Conservation (phyloP, 2,888 invertebrate genomes). For the Diadromus collaris region DNA sequence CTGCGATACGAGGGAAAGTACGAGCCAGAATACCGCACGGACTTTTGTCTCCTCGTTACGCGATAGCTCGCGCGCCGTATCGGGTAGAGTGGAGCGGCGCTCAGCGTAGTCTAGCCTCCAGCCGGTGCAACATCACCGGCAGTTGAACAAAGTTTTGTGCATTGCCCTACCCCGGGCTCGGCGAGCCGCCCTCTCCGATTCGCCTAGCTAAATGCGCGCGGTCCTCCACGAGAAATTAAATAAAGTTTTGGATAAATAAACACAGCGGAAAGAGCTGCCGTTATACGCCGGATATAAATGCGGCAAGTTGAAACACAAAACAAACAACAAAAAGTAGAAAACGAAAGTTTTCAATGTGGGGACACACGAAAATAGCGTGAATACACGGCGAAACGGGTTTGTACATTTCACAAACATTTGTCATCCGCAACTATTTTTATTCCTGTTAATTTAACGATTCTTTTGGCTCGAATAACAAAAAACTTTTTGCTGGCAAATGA, state of each 20-base stretch:
- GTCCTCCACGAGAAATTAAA: conserved; percentile 51
- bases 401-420: too few species aligned
- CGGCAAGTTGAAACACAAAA: conserved; percentile 5
- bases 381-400: background rate
- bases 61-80: conserved; percentile 40
- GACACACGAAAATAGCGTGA: conserved; percentile 16
- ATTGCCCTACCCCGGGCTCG: conserved; percentile 13
- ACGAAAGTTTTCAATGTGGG: conserved; percentile 4
- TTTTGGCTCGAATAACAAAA: background rate
- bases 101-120: conserved; percentile 49
- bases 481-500: too few species aligned
- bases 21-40: conserved; percentile 36
- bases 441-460: background rate
- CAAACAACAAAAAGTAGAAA: conserved; percentile 9
- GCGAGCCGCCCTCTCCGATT: background rate
- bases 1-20: conserved; percentile 39
- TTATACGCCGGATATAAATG: conserved; percentile 17
- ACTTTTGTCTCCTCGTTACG: conserved; percentile 53
- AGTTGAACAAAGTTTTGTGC: conserved; percentile 57
- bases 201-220: conserved; percentile 22
- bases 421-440: background rate
- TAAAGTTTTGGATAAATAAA: conserved; percentile 55
- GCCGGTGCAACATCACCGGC: conserved; percentile 58
- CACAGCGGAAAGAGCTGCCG: conserved; percentile 33
- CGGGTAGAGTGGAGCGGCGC: conserved; percentile 27